A percentile compares a stretch with the other conserved stretches of the same genome.
phyloP scores from a whole-genome alignment of 2,797 vertebrate species.

The Trematomus bernacchii region DNA sequence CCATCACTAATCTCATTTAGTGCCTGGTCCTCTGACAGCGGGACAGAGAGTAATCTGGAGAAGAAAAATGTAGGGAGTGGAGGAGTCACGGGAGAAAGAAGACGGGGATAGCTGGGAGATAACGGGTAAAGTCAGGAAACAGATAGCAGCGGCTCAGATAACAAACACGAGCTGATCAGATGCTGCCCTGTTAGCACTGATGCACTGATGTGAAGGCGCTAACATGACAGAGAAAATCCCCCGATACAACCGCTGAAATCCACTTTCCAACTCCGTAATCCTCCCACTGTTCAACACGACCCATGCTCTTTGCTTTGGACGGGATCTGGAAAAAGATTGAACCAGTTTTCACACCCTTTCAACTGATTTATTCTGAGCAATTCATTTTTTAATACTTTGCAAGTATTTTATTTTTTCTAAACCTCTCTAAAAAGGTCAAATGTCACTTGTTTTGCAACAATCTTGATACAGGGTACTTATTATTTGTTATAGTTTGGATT shows the following conservation, averaged over 20 bases:
- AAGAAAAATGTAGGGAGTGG: constrained; percentile 42
- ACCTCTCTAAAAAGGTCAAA: too few relatives aligned
- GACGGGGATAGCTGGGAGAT: constrained; percentile 24
- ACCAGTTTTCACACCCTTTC: not conserved
- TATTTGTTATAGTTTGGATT: too few relatives aligned
- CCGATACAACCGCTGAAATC: not conserved
- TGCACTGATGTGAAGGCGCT: constrained; percentile 33
- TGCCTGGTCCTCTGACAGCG: constrained; percentile 51
- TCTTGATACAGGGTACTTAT: too few relatives aligned
- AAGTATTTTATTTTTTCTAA: too few relatives aligned
- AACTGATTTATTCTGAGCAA: not conserved
- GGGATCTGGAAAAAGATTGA: not conserved
- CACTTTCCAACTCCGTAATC: constrained; percentile 14
- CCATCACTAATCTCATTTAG: constrained; percentile 80
- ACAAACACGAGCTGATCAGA: constrained; percentile 10
- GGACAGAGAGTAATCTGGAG: constrained; percentile 47
- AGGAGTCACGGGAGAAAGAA: not conserved
- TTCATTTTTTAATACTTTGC: too few relatives aligned
- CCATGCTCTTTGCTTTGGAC: not conserved
- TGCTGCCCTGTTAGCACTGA: constrained; percentile 38
- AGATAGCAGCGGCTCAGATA: constrained; percentile 52
- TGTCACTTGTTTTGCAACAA: too few relatives aligned
- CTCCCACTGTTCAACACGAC: not conserved
- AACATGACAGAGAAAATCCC: constrained; percentile 40
- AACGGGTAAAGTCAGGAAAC: constrained; percentile 44